Base-by-base conservation (phyloP, 2,797 vertebrate genomes). In the Falco peregrinus region DNA sequence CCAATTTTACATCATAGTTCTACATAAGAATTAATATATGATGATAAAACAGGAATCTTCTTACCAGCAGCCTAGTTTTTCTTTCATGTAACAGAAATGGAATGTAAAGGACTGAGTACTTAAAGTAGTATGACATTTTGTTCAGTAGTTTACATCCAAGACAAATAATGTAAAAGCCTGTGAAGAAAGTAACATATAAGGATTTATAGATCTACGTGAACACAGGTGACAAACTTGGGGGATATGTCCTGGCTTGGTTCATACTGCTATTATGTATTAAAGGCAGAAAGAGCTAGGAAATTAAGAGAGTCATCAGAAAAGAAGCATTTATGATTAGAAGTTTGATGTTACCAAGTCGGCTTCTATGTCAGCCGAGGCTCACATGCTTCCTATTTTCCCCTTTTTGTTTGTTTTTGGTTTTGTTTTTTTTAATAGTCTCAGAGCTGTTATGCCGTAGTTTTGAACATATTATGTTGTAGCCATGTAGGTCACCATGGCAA, bases 401-500 rank as follows among this genome's bases (percentile, higher is more conserved):
- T 41, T 31, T 47, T 11, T 17, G 41, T 43, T 43, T 43, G 41
- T 12, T 0, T 4, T 26, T 48, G 21, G 16, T 26, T 31, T 50
- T 6, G 20, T 24, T 59, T 43, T 43, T 48, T 74, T 25, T 2
- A 57, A 1, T 64, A 59, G 11, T 28, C 20, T 8, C 11, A 33
- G 63, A 43, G 39, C 21, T 78, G 13, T 60, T 86, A 5, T 1
- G 9, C 18, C 26, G 35, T 81, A 48, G 11, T 84, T 87, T 33
- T 54, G 18, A 70, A 56, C 6, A 5, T 50, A 3, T 11, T 94
- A 18, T 74, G 7, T 73, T 76, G 60, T 50, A 83, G 41, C n/a
- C 10, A 3, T 2, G 0, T 68, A 39, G n/a, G 41, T n/a, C 54
- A 45, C 45, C 4, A 2, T 50, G 35, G 43, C 33, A 80, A 35